These are phyloP conservation scores for Bubo blakistoni DNA, from an alignment of 2,113 vertebrate genomes.

Conservation along the genomic window DNA sequence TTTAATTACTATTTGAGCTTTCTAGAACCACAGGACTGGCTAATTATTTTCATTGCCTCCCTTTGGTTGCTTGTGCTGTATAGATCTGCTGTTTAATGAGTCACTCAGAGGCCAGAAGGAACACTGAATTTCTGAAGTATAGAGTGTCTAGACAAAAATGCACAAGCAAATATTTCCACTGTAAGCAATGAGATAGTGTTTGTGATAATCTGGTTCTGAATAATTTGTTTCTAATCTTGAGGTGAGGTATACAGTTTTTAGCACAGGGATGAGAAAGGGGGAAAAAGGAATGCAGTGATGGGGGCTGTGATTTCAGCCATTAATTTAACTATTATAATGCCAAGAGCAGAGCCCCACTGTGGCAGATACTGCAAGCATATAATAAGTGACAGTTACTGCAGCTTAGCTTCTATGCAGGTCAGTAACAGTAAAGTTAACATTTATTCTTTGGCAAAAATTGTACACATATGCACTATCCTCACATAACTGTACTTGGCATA, in stretches of 20 bases:
- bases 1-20: conserved; percentile 72
- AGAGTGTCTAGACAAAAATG: conserved; percentile 61
- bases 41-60: conserved; percentile 69
- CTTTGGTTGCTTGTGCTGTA: conserved; percentile 56
- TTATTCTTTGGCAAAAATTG: background rate
- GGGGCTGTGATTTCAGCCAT: conserved; percentile 5
- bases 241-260: background rate
- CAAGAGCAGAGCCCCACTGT: background rate
- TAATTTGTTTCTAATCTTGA: conserved; percentile 64
- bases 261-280: background rate
- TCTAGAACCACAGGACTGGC: conserved; percentile 62
- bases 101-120: conserved; percentile 60
- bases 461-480: background rate
- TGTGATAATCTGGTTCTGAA: conserved; percentile 65
- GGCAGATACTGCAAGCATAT: background rate
- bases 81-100: conserved; percentile 71
- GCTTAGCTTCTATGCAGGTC: background rate
- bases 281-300: background rate
- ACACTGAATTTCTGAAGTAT: conserved; percentile 55
- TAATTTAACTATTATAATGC: conserved; percentile 18
- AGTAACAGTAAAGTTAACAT: background rate
- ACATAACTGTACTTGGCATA: background rate
- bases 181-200: conserved; percentile 50
- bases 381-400: background rate
- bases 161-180: conserved; percentile 63